Conservation (phyloP, 64 coral and sea anemone species). For the Montipora sp. region DNA sequence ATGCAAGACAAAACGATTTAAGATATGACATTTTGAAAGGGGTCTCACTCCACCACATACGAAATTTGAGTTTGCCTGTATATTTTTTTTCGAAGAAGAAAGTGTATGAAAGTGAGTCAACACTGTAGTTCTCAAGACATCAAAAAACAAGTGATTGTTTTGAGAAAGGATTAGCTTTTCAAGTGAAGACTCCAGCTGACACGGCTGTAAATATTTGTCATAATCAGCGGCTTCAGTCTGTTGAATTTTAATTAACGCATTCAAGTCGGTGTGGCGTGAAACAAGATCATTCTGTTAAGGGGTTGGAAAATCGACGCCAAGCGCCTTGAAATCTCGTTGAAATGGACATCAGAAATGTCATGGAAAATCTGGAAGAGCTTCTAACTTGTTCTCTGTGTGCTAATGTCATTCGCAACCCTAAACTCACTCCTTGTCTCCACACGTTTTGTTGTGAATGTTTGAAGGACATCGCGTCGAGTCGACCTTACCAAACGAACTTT, state of each 20-base stretch:
- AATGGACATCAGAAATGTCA: slow-evolving; percentile 48
- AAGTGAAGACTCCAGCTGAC: slow-evolving; percentile 3
- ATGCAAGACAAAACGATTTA: neutral
- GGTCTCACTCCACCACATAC: neutral
- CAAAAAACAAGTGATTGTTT: slow-evolving; percentile 26
- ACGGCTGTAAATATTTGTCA: slow-evolving; percentile 52
- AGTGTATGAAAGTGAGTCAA: neutral
- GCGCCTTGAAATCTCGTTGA: neutral
- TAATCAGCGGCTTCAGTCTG: slow-evolving; percentile 50
- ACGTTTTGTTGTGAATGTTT: slow-evolving; percentile 65
- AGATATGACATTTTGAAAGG: neutral
- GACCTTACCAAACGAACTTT: slow-evolving; percentile 57
- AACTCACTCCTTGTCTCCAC: slow-evolving; percentile 74
- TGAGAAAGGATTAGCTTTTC: neutral
- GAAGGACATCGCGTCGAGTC: slow-evolving; percentile 31
- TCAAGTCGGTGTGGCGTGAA: slow-evolving; percentile 17
- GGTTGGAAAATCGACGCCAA: neutral
- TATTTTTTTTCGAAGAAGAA: neutral
- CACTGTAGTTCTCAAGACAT: neutral
- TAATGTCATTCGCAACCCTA: slow-evolving; percentile 40
- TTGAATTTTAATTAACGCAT: slow-evolving; percentile 24
- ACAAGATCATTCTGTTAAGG: neutral
- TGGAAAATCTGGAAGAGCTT: slow-evolving; percentile 64
- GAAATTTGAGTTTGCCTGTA: slow-evolving; percentile 6
- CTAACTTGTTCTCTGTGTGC: slow-evolving; percentile 57